Evolutionary conservation across 2,113 vertebrate genomes (phyloP).

Genomic region (Stigmatopora nigra): DNA sequence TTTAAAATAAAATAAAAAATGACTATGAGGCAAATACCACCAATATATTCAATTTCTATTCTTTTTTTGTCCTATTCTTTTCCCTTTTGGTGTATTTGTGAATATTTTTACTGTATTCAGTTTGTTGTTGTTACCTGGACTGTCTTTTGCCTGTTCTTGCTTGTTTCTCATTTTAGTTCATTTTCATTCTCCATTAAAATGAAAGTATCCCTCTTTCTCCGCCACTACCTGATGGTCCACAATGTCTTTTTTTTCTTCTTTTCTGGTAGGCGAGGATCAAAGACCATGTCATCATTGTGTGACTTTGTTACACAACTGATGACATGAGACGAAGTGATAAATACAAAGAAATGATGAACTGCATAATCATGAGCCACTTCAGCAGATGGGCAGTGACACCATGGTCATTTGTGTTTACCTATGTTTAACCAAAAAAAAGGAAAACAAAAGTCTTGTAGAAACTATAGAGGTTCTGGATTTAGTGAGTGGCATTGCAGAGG

Average conservation of each 20-base stretch:
- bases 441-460: no score
- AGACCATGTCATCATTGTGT: not conserved
- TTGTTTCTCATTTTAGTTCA: conserved; percentile 5
- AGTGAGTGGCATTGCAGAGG: conserved; percentile 43
- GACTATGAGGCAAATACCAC: not conserved
- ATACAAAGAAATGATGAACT: conserved; percentile 4
- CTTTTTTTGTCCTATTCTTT: not conserved
- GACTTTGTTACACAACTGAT: not conserved
- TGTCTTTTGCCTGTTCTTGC: not conserved
- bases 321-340: not conserved
- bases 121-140: not conserved
- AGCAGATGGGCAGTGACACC: not conserved
- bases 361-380: not conserved
- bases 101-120: not conserved
- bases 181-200: not conserved
- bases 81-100: not conserved
- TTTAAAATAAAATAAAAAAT: not conserved
- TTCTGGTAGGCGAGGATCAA: not conserved
- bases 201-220: not conserved
- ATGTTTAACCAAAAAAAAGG: no score
- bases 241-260: not conserved
- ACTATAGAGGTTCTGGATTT: no score
- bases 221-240: not conserved
- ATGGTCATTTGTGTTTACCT: no score
- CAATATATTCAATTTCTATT: not conserved